Evolutionary conservation across 2,113 vertebrate species (phyloP).

Genomic region (Barnardius zonarius): DNA sequence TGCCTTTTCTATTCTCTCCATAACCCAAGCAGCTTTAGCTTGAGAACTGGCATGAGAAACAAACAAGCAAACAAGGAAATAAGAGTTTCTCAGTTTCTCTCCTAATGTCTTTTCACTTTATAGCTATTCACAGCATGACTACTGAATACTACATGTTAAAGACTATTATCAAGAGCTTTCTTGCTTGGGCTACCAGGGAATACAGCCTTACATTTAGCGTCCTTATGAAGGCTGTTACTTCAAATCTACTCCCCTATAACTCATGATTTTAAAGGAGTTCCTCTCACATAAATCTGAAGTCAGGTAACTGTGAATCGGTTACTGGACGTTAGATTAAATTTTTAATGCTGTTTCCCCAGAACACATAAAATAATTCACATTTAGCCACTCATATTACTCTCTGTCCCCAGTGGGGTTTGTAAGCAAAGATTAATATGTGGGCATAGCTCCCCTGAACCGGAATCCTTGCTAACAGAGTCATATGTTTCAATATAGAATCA

Average conservation of each 20-base stretch:
- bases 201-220: neutral
- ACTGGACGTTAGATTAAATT: neutral
- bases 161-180: neutral
- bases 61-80: neutral
- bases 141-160: neutral
- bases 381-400: neutral
- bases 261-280: neutral
- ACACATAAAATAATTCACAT: slow-evolving; percentile 14
- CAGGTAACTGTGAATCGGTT: neutral
- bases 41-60: neutral
- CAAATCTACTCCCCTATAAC: neutral
- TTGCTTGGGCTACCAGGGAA: neutral
- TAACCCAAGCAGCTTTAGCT: neutral
- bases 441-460: neutral
- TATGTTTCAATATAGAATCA: neutral
- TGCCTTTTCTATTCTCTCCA: neutral
- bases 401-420: neutral
- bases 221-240: neutral
- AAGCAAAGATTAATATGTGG: neutral
- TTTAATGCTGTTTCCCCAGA: neutral
- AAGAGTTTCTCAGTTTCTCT: neutral
- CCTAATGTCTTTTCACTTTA: neutral
- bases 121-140: neutral
- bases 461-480: neutral
- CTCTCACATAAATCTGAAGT: neutral